These are phyloP conservation scores for Drosophila murphyi DNA, from an alignment of 1,140 invertebrate genomes.

Conservation along the genomic window DNA sequence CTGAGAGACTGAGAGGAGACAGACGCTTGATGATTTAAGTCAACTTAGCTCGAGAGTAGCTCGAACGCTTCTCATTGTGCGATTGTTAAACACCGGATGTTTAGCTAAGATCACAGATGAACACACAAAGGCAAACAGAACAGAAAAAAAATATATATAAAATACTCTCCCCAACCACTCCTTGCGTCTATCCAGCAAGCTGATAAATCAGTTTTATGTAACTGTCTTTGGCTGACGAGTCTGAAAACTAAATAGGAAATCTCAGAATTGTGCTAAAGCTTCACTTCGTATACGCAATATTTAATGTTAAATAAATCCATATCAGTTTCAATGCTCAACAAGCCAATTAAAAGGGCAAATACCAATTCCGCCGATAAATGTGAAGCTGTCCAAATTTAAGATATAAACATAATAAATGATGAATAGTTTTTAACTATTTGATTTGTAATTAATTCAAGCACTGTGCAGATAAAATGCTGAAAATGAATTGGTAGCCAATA, in stretches of 20 bases:
- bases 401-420: too few relatives aligned
- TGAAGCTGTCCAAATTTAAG: too few relatives aligned
- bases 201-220: too few relatives aligned
- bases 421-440: too few relatives aligned
- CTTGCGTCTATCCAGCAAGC: not conserved
- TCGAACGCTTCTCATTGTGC: constrained; percentile 59
- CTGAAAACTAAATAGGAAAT: too few relatives aligned
- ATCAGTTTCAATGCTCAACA: too few relatives aligned
- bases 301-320: too few relatives aligned
- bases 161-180: not conserved
- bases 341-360: too few relatives aligned
- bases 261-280: too few relatives aligned
- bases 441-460: not conserved
- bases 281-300: too few relatives aligned
- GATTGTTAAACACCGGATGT: constrained; percentile 78
- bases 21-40: constrained; percentile 70
- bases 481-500: constrained; percentile 14
- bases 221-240: too few relatives aligned
- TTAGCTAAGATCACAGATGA: constrained; percentile 59
- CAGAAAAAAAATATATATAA: constrained; percentile 19
- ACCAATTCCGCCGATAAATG: too few relatives aligned
- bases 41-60: constrained; percentile 50
- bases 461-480: not conserved
- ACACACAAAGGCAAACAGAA: constrained; percentile 5
- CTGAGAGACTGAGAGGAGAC: not conserved